These are phyloP conservation scores for Edolisoma coerulescens DNA, from an alignment of 2,113 vertebrate species.

Conservation along the genomic window DNA sequence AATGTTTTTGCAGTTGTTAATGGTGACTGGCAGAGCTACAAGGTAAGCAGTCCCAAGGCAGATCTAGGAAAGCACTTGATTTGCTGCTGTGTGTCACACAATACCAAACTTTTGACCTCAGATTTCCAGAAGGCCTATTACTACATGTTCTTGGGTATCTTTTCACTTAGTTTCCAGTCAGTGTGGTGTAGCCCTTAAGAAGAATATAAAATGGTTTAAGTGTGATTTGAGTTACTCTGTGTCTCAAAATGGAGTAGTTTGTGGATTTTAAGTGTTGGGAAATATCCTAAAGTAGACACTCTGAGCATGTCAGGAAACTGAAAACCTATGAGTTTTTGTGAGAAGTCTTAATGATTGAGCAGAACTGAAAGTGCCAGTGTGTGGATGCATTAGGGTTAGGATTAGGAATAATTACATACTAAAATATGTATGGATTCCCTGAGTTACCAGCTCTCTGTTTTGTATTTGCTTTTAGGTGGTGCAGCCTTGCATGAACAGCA, in stretches of 20 bases:
- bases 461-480: conserved; percentile 70
- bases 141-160: neutral
- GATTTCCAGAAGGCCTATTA: neutral
- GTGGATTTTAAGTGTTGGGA: neutral
- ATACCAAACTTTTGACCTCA: neutral
- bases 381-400: neutral
- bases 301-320: neutral
- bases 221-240: neutral
- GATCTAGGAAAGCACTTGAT: neutral
- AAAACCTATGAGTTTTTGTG: fast-evolving
- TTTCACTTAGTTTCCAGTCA: neutral
- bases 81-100: neutral
- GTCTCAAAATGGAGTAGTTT: neutral
- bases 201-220: neutral
- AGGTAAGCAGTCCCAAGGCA: neutral
- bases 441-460: neutral
- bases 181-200: neutral
- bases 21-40: neutral
- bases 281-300: neutral
- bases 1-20: neutral
- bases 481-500: conserved; percentile 73
- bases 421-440: neutral
- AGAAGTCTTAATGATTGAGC: neutral
- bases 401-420: neutral
- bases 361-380: neutral